Conservation (phyloP, 2,888 invertebrate species). For the Eueremaeus valkanovi region DNA sequence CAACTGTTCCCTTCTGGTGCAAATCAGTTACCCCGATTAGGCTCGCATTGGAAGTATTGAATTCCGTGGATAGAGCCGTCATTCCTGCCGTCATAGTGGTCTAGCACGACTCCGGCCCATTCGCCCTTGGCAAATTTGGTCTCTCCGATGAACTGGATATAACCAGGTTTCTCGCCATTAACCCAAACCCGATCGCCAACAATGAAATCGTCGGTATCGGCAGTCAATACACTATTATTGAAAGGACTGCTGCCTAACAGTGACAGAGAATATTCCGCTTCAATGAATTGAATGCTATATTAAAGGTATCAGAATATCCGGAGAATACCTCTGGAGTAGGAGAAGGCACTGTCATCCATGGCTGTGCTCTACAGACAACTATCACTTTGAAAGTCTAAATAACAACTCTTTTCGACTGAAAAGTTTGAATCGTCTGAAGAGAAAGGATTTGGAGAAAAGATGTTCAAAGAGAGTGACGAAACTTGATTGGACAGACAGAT, state of each 20-base stretch:
- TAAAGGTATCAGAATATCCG: not conserved
- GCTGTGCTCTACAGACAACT: too few species aligned
- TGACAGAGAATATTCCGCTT: too few species aligned
- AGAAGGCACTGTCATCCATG: not conserved
- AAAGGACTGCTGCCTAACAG: constrained; percentile 29
- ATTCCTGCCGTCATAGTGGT: constrained; percentile 94
- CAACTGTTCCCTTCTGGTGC: too few species aligned
- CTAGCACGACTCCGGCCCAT: constrained; percentile 96
- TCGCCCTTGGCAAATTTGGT: constrained; percentile 96
- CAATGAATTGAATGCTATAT: not conserved
- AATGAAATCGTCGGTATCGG: constrained; percentile 90
- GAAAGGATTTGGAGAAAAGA: not conserved
- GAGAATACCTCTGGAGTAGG: not conserved
- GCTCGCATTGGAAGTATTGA: constrained; percentile 88
- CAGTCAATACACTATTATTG: constrained; percentile 62
- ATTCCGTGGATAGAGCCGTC: constrained; percentile 86
- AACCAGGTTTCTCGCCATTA: constrained; percentile 82
- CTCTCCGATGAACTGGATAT: constrained; percentile 88
- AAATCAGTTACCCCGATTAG: constrained; percentile 87
- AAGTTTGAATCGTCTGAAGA: not conserved
- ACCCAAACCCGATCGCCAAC: constrained; percentile 94
- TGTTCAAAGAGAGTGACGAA: not conserved
- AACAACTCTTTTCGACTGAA: not conserved
- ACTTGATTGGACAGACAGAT: not conserved
- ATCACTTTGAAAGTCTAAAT: not conserved